Conservation (phyloP, 2,888 invertebrate genomes). For the Orthosia gracilis region DNA sequence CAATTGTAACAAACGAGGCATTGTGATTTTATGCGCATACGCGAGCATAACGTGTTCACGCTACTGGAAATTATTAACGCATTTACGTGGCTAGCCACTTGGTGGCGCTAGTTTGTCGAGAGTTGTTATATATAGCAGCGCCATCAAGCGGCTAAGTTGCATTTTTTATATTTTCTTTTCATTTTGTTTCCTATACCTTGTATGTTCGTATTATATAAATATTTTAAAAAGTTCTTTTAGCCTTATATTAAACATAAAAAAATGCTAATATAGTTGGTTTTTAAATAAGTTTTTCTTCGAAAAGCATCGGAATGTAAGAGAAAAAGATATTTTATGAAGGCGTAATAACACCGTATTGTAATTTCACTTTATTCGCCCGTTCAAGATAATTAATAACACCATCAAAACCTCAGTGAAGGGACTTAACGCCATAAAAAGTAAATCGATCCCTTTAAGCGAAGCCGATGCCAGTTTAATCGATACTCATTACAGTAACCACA, state of each 20-base stretch:
- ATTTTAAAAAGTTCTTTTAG: not conserved
- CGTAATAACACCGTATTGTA: not conserved
- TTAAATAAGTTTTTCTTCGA: too few relatives aligned
- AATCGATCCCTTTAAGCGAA: slow-evolving; percentile 17
- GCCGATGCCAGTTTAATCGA: slow-evolving; percentile 32
- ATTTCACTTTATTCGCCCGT: not conserved
- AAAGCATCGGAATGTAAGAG: not conserved
- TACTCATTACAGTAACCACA: slow-evolving; percentile 32
- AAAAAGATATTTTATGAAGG: not conserved
- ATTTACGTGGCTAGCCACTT: slow-evolving; percentile 57
- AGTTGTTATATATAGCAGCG: not conserved
- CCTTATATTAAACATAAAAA: not conserved
- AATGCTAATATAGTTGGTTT: too few relatives aligned
- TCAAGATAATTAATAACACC: not conserved
- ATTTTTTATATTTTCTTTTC: not conserved
- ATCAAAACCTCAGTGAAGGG: slow-evolving; percentile 20
- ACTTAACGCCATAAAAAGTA: slow-evolving; percentile 8
- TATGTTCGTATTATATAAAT: not conserved
- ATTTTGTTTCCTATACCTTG: not conserved
- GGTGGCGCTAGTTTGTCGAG: slow-evolving; percentile 72
- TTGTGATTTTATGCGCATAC: slow-evolving; percentile 66
- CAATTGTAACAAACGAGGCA: slow-evolving; percentile 62
- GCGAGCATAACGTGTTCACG: slow-evolving; percentile 52
- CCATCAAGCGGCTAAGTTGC: not conserved
- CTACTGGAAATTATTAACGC: slow-evolving; percentile 56